Evolutionary conservation across 2,888 invertebrate species (phyloP).

Genomic region (Lamellibrachia columna): DNA sequence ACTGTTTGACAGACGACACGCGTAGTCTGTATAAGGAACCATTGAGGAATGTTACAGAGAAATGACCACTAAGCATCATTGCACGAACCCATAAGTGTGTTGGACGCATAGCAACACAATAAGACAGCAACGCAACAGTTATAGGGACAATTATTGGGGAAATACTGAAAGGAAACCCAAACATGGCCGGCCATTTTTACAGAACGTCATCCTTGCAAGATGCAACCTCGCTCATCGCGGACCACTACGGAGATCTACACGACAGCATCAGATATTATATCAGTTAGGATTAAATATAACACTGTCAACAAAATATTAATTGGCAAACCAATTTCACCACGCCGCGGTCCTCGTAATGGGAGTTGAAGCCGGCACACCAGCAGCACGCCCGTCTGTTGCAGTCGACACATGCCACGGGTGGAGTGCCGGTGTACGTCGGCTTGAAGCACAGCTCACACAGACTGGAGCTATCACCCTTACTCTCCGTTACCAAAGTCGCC

Average conservation of each 20-base stretch:
- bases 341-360: neutral
- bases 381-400: neutral
- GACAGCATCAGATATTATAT: neutral
- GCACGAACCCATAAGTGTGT: neutral
- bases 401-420: neutral
- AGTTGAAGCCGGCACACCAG: neutral
- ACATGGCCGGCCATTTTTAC: neutral
- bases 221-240: neutral
- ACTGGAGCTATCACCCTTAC: neutral
- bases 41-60: neutral
- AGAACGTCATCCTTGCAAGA: neutral
- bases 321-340: neutral
- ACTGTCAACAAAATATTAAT: neutral
- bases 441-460: neutral
- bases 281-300: neutral
- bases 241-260: neutral
- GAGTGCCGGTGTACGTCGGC: neutral
- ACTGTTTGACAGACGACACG: neutral
- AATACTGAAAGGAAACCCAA: neutral
- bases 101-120: neutral
- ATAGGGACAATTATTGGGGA: neutral
- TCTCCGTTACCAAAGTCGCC: neutral
- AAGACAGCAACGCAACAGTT: neutral
- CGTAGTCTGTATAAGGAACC: neutral
- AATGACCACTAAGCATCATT: neutral